These are phyloP conservation scores for Smittia sp. DNA, from an alignment of 2,888 invertebrate genomes.

Conservation along the genomic window DNA sequence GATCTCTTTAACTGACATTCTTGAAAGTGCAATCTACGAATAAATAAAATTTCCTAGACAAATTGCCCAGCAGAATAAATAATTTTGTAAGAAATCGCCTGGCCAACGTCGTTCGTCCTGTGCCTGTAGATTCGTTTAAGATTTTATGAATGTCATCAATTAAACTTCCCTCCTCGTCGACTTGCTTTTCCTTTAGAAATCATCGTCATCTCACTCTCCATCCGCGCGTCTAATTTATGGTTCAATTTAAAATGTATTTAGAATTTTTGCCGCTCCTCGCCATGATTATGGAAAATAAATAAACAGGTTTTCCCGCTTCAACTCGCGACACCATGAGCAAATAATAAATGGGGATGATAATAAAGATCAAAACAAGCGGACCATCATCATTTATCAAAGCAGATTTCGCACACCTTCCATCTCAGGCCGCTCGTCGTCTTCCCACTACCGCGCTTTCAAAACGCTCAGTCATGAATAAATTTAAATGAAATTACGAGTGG, in stretches of 20 bases:
- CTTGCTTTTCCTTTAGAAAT: neutral
- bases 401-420: neutral
- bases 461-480: constrained; percentile 18
- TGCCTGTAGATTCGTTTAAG: neutral
- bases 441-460: neutral
- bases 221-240: constrained; percentile 6
- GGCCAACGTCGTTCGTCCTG: neutral
- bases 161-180: neutral
- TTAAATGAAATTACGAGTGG: constrained; percentile 1
- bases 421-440: neutral
- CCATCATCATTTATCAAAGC: constrained; percentile 28
- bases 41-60: neutral
- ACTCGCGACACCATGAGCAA: neutral
- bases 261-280: neutral
- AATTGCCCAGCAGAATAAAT: neutral
- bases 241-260: constrained; percentile 23
- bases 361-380: constrained; percentile 17
- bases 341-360: constrained; percentile 28
- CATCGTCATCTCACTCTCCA: neutral
- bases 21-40: no score
- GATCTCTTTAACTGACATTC: no score
- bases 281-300: constrained; percentile 21
- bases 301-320: neutral
- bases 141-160: constrained; percentile 16
- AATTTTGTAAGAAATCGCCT: neutral